Evolutionary conservation across 2,888 invertebrate genomes (phyloP), one percentile per base, ranked within the genome.

Genomic region (Scotopteryx bipunctaria): DNA sequence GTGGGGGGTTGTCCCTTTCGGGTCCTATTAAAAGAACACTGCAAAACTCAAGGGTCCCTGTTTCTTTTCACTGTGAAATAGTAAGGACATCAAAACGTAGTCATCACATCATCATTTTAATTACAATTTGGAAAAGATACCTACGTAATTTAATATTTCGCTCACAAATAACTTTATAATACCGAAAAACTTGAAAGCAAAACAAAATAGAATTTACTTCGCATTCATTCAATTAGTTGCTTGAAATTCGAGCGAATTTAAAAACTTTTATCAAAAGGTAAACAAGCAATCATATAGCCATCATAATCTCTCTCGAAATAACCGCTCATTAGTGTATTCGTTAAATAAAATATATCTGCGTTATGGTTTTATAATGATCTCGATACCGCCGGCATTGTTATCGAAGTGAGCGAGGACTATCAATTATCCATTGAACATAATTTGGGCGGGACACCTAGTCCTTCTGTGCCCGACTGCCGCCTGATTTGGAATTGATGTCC

Each of bases 381-480:
- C 76, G 73, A 79, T 81, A 76, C 71, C 68, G 70, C 65, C 57
- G 69, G 75, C 72, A 84, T 86, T 86, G 84, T 85, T 81, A 83
- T 86, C 80, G 79, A 74, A 82, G 73, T 77, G 84, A 81, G 79
- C 82, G 75, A 80, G 73, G 68, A 72, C 82, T 69, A 88, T 89
- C 84, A 88, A 89, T 89, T 88, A 87, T 85, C 87, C 81, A 87
- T 87, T 81, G 86, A 85, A 89, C 89, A 89, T 86, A 83, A 88
- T 88, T 89, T 81, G 88, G 88, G 88, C 85, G 88, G 86, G 69
- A 70, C 78, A 69, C 64, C 70, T 71, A 69, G 66, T 66, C 66
- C 61, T 69, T 67, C 77, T 75, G 83, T 72, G 73, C 71, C 73
- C 69, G 79, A 80, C 77, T 76, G 76, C 68, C 64, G 61, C 64